These are phyloP conservation scores for Augiades crinisus DNA, from an alignment of 2,888 invertebrate species.

Conservation along the genomic window DNA sequence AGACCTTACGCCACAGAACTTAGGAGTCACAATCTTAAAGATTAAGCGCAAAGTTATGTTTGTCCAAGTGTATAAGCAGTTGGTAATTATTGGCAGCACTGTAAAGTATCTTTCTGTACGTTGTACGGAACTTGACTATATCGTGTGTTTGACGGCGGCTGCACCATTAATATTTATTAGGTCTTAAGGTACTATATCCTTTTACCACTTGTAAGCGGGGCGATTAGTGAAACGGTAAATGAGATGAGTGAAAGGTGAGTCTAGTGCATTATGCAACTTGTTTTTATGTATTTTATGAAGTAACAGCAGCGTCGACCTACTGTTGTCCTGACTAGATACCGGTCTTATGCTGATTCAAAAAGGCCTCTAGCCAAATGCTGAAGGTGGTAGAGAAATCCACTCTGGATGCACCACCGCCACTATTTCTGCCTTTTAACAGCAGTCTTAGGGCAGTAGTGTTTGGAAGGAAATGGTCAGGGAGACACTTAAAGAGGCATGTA, in stretches of 20 bases:
- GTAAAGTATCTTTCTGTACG: slow-evolving; percentile 25
- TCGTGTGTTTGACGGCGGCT: slow-evolving; percentile 13
- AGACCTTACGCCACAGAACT: slow-evolving; percentile 25
- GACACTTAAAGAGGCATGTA: no score
- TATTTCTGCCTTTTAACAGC: no score
- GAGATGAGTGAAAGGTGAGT: slow-evolving; percentile 18
- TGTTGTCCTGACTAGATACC: no score
- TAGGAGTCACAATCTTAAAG: slow-evolving; percentile 29
- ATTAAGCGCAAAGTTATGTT: slow-evolving; percentile 35
- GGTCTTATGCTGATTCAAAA: no score
- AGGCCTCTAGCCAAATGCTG: no score
- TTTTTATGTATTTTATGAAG: no score
- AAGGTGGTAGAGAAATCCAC: no score
- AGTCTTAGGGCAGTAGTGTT: no score
- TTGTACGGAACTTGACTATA: slow-evolving; percentile 32
- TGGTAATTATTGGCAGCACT: slow-evolving; percentile 42
- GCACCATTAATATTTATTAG: slow-evolving; percentile 22
- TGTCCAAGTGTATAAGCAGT: slow-evolving; percentile 37
- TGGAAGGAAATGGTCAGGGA: no score
- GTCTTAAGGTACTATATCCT: slow-evolving; percentile 17
- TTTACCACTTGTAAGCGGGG: slow-evolving; percentile 16
- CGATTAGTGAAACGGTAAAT: slow-evolving; percentile 22
- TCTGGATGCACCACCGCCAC: no score
- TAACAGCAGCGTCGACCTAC: no score
- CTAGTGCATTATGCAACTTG: slow-evolving; percentile 1